Evolutionary conservation across 2,888 invertebrate species (phyloP).

Genomic region (Craniophora ligustri): DNA sequence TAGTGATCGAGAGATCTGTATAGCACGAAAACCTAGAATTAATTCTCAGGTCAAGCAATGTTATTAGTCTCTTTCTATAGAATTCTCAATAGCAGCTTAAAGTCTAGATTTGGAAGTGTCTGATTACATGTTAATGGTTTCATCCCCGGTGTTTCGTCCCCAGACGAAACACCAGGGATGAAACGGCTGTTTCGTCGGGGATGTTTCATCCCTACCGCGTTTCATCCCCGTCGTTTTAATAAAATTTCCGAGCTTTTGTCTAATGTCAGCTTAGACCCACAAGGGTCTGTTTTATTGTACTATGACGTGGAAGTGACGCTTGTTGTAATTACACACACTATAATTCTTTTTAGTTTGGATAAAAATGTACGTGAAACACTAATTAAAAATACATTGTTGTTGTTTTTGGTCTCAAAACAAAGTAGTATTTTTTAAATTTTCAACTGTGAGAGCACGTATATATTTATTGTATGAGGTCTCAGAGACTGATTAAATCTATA

Average conservation of each 20-base stretch:
- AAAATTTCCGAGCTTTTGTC: constrained; percentile 46
- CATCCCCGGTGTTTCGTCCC: not conserved
- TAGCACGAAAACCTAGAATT: no score
- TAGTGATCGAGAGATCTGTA: no score
- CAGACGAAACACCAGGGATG: no score
- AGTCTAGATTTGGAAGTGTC: no score
- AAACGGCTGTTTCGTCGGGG: no score
- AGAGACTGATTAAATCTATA: no score
- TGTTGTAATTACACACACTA: constrained; percentile 30
- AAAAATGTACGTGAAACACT: constrained; percentile 18
- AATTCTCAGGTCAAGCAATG: no score
- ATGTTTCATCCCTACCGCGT: not conserved
- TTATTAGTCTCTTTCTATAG: no score
- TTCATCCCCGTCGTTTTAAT: constrained; percentile 37
- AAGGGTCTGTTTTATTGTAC: constrained; percentile 28
- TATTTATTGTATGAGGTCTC: no score
- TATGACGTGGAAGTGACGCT: constrained; percentile 10
- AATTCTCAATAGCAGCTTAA: no score
- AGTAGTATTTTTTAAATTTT: not conserved
- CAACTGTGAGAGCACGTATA: no score
- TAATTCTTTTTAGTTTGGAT: constrained; percentile 12
- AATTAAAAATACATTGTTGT: constrained; percentile 26
- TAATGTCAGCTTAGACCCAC: constrained; percentile 21
- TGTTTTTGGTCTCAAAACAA: constrained; percentile 7
- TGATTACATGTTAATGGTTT: no score